phyloP scores from a whole-genome alignment of 2,888 invertebrate genomes.

The Diadegma fenestrale region DNA sequence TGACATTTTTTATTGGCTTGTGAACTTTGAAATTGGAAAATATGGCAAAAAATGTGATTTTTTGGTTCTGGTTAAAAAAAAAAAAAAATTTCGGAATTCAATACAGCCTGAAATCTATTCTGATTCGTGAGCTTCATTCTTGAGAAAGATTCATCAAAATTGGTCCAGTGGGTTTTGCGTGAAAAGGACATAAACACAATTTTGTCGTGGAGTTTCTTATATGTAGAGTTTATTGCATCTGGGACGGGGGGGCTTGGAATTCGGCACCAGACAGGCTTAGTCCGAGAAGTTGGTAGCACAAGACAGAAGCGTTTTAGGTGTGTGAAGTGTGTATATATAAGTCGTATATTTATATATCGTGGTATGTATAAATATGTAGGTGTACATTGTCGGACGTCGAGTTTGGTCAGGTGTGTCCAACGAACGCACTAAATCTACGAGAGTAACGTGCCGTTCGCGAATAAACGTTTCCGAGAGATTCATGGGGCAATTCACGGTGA shows the following conservation, averaged over 20 bases:
- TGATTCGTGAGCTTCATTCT: no score
- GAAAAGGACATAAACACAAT: no score
- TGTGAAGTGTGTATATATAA: no score
- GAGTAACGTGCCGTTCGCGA: slow-evolving; percentile 78
- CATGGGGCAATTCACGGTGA: slow-evolving; percentile 78
- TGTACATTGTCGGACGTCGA: slow-evolving; percentile 61
- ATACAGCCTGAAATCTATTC: no score
- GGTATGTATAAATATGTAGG: slow-evolving; percentile 31
- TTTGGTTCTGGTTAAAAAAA: no score
- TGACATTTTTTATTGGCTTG: no score
- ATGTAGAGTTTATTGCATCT: slow-evolving; percentile 8
- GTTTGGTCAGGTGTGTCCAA: slow-evolving; percentile 77
- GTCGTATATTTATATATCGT: background rate
- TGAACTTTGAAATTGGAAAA: no score
- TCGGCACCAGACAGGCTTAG: background rate
- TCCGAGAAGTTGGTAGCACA: background rate
- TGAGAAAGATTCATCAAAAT: no score
- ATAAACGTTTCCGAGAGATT: slow-evolving; percentile 78
- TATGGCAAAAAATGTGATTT: no score
- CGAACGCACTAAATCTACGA: slow-evolving; percentile 79
- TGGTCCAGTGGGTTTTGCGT: no score
- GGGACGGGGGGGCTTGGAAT: background rate
- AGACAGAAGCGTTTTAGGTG: background rate
- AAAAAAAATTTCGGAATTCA: no score
- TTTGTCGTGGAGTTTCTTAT: no score